Conservation (phyloP, 2,113 vertebrate species). For the Nanorana parkeri region DNA sequence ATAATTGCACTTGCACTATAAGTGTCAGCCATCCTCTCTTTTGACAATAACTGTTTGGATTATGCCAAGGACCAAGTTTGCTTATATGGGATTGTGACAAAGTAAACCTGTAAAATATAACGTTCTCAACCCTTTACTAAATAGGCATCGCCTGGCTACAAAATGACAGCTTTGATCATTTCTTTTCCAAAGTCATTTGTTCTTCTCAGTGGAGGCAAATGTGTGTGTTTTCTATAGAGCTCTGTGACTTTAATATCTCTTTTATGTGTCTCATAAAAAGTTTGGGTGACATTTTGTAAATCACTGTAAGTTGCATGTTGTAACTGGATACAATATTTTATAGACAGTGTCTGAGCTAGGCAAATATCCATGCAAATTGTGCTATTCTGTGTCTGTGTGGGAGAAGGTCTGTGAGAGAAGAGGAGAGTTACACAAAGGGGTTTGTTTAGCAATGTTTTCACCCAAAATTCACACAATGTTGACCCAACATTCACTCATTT, state of each 20-base stretch:
- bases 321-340: constrained; percentile 47
- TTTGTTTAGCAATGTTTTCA: no score
- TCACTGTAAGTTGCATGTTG: constrained; percentile 21
- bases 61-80: not conserved
- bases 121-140: not conserved
- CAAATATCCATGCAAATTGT: constrained; percentile 47
- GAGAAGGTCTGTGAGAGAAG: constrained; percentile 52
- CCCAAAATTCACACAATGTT: no score
- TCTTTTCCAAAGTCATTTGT: not conserved
- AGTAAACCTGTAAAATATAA: constrained; percentile 7
- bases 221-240: not conserved
- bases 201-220: constrained; percentile 26
- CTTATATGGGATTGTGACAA: not conserved
- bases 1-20: no score
- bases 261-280: constrained; percentile 28
- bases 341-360: constrained; percentile 40
- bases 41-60: no score
- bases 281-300: constrained; percentile 34
- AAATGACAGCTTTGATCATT: constrained; percentile 3
- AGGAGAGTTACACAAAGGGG: constrained; percentile 31
- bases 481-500: no score
- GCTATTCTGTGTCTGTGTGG: constrained; percentile 39
- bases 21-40: no score
- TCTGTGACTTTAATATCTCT: constrained; percentile 10
- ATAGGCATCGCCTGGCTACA: not conserved